phyloP scores from a whole-genome alignment of 2,113 vertebrate species.

The Charina bottae region DNA sequence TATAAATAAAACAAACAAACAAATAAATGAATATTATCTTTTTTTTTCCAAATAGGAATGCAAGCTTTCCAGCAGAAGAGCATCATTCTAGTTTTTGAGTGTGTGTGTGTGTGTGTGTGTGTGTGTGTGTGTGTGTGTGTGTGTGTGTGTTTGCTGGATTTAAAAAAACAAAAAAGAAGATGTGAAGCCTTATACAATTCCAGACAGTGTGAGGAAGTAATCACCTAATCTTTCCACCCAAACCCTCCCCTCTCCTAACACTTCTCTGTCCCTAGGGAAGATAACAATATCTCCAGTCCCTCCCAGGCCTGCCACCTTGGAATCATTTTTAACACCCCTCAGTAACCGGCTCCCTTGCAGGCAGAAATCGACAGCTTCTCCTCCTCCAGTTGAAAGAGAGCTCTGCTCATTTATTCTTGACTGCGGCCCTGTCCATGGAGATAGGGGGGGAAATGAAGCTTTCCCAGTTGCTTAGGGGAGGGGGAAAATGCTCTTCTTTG shows the following conservation, averaged over 20 bases:
- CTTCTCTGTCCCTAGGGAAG: conserved; percentile 11
- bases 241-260: neutral
- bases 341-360: neutral
- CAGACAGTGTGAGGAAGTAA: neutral
- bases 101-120: too few species aligned
- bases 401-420: neutral
- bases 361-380: neutral
- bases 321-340: neutral
- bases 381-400: neutral
- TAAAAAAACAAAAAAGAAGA: neutral
- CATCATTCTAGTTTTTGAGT: too few species aligned
- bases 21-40: too few species aligned
- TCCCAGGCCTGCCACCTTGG: neutral
- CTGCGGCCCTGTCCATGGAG: neutral
- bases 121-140: too few species aligned
- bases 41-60: too few species aligned
- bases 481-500: neutral
- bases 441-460: neutral
- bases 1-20: too few species aligned
- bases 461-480: neutral
- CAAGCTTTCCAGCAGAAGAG: too few species aligned
- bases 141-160: too few species aligned
- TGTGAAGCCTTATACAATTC: neutral
- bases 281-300: neutral
- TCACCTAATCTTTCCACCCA: neutral